These are phyloP conservation scores for Urocynchramus pylzowi DNA, from an alignment of 2,113 vertebrate genomes.

Conservation along the genomic window DNA sequence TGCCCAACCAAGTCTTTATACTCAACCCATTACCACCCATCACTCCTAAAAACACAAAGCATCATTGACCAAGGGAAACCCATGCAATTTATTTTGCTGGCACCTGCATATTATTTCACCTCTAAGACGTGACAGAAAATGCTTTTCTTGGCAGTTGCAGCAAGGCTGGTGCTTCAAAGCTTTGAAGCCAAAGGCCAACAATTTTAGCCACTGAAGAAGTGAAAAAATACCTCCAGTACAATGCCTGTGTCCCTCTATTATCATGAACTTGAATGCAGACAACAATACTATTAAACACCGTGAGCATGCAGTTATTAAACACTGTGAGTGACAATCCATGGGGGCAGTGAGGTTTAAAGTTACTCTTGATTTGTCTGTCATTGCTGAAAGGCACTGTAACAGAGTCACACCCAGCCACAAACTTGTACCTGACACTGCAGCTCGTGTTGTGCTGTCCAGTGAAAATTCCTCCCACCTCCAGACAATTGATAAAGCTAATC, in stretches of 20 bases:
- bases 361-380: not conserved
- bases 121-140: not conserved
- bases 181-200: not conserved
- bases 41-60: not conserved
- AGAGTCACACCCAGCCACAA: not conserved
- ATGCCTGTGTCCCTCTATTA: not conserved
- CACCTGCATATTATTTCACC: not conserved
- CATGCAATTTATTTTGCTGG: not conserved
- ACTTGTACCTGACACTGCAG: accelerated
- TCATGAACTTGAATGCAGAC: not conserved
- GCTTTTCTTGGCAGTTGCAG: not conserved
- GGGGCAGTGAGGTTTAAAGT: not conserved
- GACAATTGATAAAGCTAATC: not conserved
- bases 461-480: not conserved
- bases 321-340: not conserved
- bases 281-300: not conserved
- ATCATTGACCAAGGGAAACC: not conserved
- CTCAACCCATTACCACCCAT: not conserved
- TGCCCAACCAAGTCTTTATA: not conserved
- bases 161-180: not conserved
- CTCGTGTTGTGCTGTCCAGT: not conserved
- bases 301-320: not conserved
- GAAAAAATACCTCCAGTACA: not conserved
- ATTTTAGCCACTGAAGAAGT: not conserved
- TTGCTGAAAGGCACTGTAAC: not conserved